Percentiles rank a stretch among this genome's conserved stretches.
phyloP scores from a whole-genome alignment of 2,797 vertebrate species.

The Antennarius maculatus region DNA sequence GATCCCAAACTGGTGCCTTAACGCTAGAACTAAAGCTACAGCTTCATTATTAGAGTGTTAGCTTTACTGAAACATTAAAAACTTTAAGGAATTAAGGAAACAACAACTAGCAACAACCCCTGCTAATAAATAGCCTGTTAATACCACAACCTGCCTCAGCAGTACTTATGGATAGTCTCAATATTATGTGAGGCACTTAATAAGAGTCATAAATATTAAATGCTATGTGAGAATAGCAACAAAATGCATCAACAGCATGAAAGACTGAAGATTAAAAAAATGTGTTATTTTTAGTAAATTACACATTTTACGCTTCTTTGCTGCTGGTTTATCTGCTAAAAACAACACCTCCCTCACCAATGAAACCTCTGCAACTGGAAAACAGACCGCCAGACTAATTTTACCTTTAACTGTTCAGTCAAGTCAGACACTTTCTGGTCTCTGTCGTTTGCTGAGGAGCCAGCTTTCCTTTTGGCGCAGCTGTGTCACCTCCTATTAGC shows the following conservation, averaged over 20 bases:
- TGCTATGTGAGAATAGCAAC: not conserved
- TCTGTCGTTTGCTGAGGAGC: slow-evolving; percentile 46
- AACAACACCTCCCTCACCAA: slow-evolving; percentile 2
- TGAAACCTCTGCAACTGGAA: slow-evolving; percentile 12
- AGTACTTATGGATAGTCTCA: not conserved
- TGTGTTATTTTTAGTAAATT: not conserved
- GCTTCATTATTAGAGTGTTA: not conserved
- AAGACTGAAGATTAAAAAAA: not conserved
- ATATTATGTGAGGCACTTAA: not conserved
- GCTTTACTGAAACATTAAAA: not conserved
- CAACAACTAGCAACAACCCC: not conserved
- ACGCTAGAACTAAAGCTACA: not conserved
- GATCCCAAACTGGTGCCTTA: not conserved
- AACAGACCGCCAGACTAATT: slow-evolving; percentile 20
- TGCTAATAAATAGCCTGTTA: not conserved
- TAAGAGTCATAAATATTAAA: not conserved
- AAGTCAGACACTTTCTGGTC: slow-evolving; percentile 55
- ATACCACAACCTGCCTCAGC: not conserved
- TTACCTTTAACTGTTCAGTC: slow-evolving; percentile 12
- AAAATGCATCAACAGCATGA: not conserved
- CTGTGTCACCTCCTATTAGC: slow-evolving; percentile 67
- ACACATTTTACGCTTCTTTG: not conserved
- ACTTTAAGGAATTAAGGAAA: not conserved
- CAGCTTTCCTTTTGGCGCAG: slow-evolving; percentile 64
- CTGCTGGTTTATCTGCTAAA: not conserved